Evolutionary conservation across 1,140 invertebrate genomes (phyloP).

Genomic region (Apis dorsata): DNA sequence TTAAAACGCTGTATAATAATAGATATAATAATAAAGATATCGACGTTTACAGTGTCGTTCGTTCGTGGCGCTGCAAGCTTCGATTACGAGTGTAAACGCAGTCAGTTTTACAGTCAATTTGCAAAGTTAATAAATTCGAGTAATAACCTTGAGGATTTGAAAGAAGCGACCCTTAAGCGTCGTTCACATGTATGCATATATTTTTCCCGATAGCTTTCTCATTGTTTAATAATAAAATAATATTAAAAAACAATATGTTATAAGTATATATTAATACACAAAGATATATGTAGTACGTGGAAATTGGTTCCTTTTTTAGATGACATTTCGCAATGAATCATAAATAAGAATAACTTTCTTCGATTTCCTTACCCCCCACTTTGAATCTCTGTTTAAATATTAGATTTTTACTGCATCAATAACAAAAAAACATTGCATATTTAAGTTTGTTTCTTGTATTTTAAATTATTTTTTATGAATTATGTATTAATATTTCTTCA

Average conservation of each 20-base stretch:
- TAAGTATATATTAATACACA: conserved; percentile 31
- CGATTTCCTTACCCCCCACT: neutral
- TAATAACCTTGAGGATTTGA: neutral
- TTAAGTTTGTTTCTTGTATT: neutral
- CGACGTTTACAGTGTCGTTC: neutral
- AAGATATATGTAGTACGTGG: conserved; percentile 33
- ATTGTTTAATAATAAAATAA: conserved; percentile 37
- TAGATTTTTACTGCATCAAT: neutral
- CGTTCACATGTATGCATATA: conserved; percentile 41
- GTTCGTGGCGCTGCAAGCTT: neutral
- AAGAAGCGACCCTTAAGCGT: conserved; percentile 35
- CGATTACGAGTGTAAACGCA: neutral
- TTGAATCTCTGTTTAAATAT: neutral
- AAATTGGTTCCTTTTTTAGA: conserved; percentile 39
- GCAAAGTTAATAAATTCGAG: conserved; percentile 29
- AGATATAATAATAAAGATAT: neutral
- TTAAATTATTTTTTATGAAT: neutral
- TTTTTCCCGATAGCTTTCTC: conserved; percentile 40
- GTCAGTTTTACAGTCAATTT: conserved; percentile 38
- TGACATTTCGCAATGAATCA: neutral
- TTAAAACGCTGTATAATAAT: neutral
- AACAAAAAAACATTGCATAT: neutral
- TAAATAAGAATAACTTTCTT: conserved; percentile 21
- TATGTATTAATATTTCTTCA: too few species aligned
- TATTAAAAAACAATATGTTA: conserved; percentile 23